Evolutionary conservation across 2,797 vertebrate genomes (phyloP).

Genomic region (Danio aesculapii): DNA sequence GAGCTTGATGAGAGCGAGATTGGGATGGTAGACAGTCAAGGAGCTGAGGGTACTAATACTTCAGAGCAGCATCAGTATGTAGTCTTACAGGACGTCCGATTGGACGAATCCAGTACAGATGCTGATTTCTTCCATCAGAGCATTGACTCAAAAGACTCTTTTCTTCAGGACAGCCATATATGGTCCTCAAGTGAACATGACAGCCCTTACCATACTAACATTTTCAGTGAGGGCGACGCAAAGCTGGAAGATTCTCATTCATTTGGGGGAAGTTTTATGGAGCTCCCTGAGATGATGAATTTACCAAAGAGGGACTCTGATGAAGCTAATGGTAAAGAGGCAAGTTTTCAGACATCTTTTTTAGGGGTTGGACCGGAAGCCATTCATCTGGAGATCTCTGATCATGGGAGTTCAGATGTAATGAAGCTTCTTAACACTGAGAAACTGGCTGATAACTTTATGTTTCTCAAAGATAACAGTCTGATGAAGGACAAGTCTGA

Average conservation of each 20-base stretch:
- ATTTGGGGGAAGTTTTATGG: constrained; percentile 79
- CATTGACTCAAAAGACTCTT: constrained; percentile 86
- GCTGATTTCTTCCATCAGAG: constrained; percentile 89
- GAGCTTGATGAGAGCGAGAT: constrained; percentile 84
- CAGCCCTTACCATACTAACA: constrained; percentile 86
- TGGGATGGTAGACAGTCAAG: constrained; percentile 76
- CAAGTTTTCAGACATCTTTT: constrained; percentile 70
- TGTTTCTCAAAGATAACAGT: constrained; percentile 89
- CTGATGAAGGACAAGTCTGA: constrained; percentile 80
- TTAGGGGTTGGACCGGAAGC: constrained; percentile 74
- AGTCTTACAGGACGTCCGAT: constrained; percentile 83
- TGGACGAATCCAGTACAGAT: constrained; percentile 90
- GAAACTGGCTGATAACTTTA: constrained; percentile 87
- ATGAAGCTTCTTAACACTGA: constrained; percentile 77
- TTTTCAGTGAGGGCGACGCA: constrained; percentile 82
- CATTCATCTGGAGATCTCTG: constrained; percentile 66
- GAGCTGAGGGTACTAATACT: constrained; percentile 66
- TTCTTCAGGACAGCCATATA: constrained; percentile 81
- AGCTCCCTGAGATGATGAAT: constrained; percentile 82
- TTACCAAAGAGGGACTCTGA: constrained; percentile 63
- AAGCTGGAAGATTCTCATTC: constrained; percentile 79
- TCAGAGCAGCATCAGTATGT: constrained; percentile 76
- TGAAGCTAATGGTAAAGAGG: constrained; percentile 52
- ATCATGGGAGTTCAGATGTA: constrained; percentile 67
- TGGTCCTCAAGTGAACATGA: constrained; percentile 82